Evolutionary conservation across 2,113 vertebrate species (phyloP).

Genomic region (Ochotona curzoniae): DNA sequence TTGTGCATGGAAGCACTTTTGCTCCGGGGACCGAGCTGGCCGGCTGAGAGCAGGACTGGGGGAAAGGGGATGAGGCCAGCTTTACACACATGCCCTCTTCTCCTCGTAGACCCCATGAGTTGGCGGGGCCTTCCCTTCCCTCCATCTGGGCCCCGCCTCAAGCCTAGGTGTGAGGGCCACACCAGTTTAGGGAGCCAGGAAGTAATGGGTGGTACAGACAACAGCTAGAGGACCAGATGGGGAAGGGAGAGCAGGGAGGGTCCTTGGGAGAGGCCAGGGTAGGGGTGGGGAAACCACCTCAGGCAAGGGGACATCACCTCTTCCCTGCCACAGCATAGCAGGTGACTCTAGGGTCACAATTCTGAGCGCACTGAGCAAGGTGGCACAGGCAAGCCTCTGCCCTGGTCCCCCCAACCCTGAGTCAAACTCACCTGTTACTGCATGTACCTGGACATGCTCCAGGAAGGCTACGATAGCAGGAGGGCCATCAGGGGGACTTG

Average conservation of each 20-base stretch:
- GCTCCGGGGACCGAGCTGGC: slow-evolving; percentile 68
- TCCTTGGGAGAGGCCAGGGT: neutral
- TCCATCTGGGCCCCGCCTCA: neutral
- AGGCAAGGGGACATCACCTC: neutral
- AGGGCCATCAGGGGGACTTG: neutral
- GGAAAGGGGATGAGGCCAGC: neutral
- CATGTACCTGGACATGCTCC: accelerated
- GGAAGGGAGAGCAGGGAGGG: neutral
- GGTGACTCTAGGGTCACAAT: neutral
- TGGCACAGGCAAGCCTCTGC: neutral
- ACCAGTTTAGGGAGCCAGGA: neutral
- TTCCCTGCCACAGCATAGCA: neutral
- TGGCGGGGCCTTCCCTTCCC: neutral
- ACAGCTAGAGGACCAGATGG: neutral
- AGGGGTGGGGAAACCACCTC: neutral
- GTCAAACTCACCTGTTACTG: neutral
- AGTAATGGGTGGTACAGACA: neutral
- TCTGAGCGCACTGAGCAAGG: neutral
- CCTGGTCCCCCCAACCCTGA: neutral
- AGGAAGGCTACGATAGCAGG: neutral
- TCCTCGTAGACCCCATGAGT: neutral
- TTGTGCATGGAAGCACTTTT: slow-evolving; percentile 84
- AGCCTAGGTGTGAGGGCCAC: neutral
- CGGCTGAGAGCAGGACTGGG: slow-evolving; percentile 68
- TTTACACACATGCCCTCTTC: neutral